Percentiles rank a stretch among this genome's conserved stretches.
Conservation (phyloP, 2,113 vertebrate species). For the Dipodomys merriami region DNA sequence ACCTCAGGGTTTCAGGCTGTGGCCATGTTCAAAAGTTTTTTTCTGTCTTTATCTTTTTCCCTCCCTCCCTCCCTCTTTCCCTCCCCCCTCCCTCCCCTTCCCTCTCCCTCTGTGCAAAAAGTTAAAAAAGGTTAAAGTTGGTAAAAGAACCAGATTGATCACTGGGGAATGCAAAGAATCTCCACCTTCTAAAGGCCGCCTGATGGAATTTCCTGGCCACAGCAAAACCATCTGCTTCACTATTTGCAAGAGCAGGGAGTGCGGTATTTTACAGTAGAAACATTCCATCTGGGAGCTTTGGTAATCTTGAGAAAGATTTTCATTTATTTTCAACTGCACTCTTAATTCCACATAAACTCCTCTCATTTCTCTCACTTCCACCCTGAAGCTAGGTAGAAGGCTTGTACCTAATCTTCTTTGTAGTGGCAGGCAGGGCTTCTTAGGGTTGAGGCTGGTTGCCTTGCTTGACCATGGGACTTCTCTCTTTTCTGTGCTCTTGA, state of each 20-base stretch:
- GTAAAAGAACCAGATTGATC: neutral
- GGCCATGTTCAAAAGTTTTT: too few relatives aligned
- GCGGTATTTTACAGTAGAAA: neutral
- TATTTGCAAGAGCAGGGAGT: neutral
- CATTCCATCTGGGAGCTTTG: neutral
- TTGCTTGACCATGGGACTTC: accelerated
- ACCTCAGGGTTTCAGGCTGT: neutral
- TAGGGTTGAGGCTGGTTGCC: accelerated
- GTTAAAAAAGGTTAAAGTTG: neutral
- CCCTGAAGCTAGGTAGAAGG: neutral
- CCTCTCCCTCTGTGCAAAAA: neutral
- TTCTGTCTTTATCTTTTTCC: too few relatives aligned
- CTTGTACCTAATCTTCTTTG: accelerated
- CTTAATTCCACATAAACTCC: neutral
- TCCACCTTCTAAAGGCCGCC: neutral
- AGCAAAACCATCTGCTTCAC: neutral
- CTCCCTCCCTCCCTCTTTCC: too few relatives aligned
- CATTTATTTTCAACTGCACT: neutral
- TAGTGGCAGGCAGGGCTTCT: neutral
- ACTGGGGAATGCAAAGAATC: conserved; percentile 2
- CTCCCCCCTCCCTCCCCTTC: too few relatives aligned
- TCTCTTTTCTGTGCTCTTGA: neutral
- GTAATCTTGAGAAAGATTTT: conserved; percentile 37
- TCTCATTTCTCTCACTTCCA: neutral
- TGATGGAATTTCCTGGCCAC: neutral